Percentiles rank a stretch among this genome's conserved stretches.
phyloP scores from a whole-genome alignment of 2,797 vertebrate species.

The Trichosurus vulpecula region DNA sequence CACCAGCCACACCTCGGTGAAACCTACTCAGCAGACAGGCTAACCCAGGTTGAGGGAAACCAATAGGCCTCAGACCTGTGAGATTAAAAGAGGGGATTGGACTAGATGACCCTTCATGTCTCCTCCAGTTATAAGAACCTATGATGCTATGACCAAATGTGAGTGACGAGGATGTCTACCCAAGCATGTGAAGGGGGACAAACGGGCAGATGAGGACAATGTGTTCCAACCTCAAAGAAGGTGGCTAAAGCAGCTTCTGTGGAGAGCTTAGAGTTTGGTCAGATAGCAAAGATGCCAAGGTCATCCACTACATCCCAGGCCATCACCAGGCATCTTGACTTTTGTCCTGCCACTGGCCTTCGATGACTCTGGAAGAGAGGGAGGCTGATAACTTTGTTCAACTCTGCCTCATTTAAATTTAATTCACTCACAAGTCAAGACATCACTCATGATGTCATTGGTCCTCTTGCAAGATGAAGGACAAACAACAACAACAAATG shows the following conservation, averaged over 20 bases:
- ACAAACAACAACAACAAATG: no score
- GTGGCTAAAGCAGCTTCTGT: not conserved
- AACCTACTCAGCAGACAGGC: not conserved
- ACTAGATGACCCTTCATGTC: no score
- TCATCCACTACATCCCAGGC: not conserved
- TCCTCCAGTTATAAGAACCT: no score
- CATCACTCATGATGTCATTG: no score
- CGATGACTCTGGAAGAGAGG: not conserved
- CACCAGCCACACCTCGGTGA: fast-evolving
- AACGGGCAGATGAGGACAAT: not conserved
- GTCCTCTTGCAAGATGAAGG: no score
- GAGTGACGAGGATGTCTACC: not conserved
- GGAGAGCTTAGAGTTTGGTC: not conserved
- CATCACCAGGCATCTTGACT: not conserved
- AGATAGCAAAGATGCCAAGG: not conserved
- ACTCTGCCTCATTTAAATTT: no score
- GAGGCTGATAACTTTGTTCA: no score
- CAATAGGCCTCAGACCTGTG: not conserved
- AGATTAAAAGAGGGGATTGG: no score
- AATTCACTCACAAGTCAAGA: no score
- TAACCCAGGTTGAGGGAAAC: not conserved
- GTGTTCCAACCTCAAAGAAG: not conserved
- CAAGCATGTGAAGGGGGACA: not conserved
- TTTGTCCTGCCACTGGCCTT: not conserved
- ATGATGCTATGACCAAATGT: no score